Percentiles rank a stretch among this genome's conserved stretches.
Evolutionary conservation across 2,797 vertebrate species (phyloP).

Genomic region (Sebastes diaconus): DNA sequence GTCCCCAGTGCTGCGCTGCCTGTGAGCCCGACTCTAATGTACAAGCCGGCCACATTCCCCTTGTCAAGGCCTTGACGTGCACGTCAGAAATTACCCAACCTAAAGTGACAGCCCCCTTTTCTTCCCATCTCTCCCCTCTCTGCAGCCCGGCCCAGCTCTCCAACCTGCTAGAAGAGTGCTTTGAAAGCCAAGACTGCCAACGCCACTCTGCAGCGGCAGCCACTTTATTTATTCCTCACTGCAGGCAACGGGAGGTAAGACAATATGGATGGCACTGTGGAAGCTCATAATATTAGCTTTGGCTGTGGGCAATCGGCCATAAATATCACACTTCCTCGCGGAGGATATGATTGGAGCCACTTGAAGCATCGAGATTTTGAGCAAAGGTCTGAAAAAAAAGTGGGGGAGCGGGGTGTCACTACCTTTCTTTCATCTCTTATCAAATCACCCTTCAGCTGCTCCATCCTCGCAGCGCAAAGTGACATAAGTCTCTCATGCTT

Average conservation of each 20-base stretch:
- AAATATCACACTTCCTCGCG: slow-evolving; percentile 71
- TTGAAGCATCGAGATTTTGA: slow-evolving; percentile 58
- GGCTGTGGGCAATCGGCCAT: slow-evolving; percentile 76
- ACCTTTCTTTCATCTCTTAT: slow-evolving; percentile 73
- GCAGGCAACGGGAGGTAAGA: slow-evolving; percentile 84
- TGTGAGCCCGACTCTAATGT: slow-evolving; percentile 92
- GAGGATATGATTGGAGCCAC: slow-evolving; percentile 65
- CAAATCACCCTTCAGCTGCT: slow-evolving; percentile 65
- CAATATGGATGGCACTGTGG: slow-evolving; percentile 77
- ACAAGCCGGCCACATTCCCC: slow-evolving; percentile 87
- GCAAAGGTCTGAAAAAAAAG: slow-evolving; percentile 55
- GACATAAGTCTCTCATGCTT: slow-evolving; percentile 82
- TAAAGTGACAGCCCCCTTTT: slow-evolving; percentile 89
- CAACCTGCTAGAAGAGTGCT: slow-evolving; percentile 80
- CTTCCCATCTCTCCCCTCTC: slow-evolving; percentile 46
- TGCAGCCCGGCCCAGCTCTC: slow-evolving; percentile 46
- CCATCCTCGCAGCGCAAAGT: slow-evolving; percentile 61
- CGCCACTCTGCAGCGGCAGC: slow-evolving; percentile 77
- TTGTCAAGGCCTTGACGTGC: slow-evolving; percentile 89
- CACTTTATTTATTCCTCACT: slow-evolving; percentile 89
- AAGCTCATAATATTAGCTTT: slow-evolving; percentile 82
- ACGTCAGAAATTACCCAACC: slow-evolving; percentile 91
- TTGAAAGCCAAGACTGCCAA: slow-evolving; percentile 86
- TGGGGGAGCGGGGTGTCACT: slow-evolving; percentile 40
- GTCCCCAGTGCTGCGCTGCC: slow-evolving; percentile 78